Evolutionary conservation across 2,888 invertebrate species (phyloP), one percentile per base, ranked within the genome.

Genomic region (Leistus spinibarbis): DNA sequence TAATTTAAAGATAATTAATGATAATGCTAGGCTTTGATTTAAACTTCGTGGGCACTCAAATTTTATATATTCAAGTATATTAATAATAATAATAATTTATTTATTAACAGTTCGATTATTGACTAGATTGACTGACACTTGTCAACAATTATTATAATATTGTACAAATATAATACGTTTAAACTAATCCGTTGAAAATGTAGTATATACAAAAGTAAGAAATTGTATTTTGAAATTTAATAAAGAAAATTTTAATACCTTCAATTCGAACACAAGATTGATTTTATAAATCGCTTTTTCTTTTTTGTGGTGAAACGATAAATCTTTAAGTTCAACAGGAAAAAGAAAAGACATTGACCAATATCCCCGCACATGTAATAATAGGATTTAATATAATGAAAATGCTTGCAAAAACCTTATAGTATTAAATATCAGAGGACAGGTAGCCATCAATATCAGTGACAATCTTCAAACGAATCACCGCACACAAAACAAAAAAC

Each of bases 371-470:
- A 40, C 40, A 40, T 10, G 40, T 40, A 40, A 40, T 40, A 40
- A 40, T 10, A 40, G 40, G 40, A 40, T 40, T 40, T 40, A 40
- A 40, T 40, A 40, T 10, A 40, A 40, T 40, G 13, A 40, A 40
- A 40, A 40, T 10, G 40, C 40, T 40, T 13, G 40, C 40, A 40
- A 69, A 69, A 69, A 69, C 60, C 62, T 20, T 10, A 24, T n/a
- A 62, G 20, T 69, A 69, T 69, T 69, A 69, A 69, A 20, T 62
- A 62, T 53, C 19, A 20, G 5, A 13, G 69, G 69, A 62, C 69
- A 69, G 69, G 60, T 69, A 69, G 40, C 69, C 69, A 69, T 69
- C 69, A 69, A 62, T 69, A 40, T 23, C 24, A 64, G 64, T 64
- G 64, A 64, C 64, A 64, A 23, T 64, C 64, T 23, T 64, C 64